Percentiles rank a stretch among this genome's conserved stretches.
Conservation (phyloP, 2,113 vertebrate species). For the Centropristis striata region DNA sequence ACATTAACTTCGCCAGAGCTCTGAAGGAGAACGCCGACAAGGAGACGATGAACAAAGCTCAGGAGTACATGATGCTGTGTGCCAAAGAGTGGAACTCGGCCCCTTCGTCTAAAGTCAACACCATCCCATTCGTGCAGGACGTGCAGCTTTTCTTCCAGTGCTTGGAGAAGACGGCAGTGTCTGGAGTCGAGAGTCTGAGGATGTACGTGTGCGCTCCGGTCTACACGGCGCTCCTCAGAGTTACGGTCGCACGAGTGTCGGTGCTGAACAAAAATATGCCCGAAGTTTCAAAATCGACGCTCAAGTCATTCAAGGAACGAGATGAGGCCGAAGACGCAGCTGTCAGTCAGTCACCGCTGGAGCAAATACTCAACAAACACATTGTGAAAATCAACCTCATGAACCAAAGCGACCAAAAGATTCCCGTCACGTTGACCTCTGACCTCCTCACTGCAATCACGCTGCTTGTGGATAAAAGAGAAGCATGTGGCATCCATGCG, state of each 20-base stretch:
- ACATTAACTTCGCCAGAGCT: slow-evolving; percentile 51
- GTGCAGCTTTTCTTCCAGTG: slow-evolving; percentile 48
- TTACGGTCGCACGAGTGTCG: slow-evolving; percentile 11
- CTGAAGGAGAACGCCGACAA: slow-evolving; percentile 20
- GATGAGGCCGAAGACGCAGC: neutral
- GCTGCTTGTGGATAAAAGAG: slow-evolving; percentile 54
- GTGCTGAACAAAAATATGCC: slow-evolving; percentile 43
- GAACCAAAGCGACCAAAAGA: slow-evolving; percentile 3
- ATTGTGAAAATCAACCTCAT: slow-evolving; percentile 1
- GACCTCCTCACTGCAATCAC: slow-evolving; percentile 37
- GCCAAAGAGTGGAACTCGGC: slow-evolving; percentile 11
- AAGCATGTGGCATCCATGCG: slow-evolving; percentile 28
- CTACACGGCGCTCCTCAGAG: slow-evolving; percentile 51
- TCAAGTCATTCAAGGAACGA: slow-evolving; percentile 53
- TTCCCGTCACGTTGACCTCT: slow-evolving; percentile 31
- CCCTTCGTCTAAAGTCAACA: neutral
- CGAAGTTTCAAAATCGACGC: slow-evolving; percentile 31
- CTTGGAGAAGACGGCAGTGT: neutral
- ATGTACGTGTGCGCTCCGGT: slow-evolving; percentile 34
- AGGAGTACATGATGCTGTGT: slow-evolving; percentile 56
- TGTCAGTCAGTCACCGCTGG: slow-evolving; percentile 12
- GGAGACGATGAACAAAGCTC: slow-evolving; percentile 6
- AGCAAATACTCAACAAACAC: slow-evolving; percentile 57
- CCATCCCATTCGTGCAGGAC: slow-evolving; percentile 50
- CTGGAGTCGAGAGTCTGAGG: slow-evolving; percentile 39